Percentiles rank a stretch among this genome's conserved stretches.
Evolutionary conservation across 2,888 invertebrate genomes (phyloP).

Genomic region (Eristalis arbustorum): DNA sequence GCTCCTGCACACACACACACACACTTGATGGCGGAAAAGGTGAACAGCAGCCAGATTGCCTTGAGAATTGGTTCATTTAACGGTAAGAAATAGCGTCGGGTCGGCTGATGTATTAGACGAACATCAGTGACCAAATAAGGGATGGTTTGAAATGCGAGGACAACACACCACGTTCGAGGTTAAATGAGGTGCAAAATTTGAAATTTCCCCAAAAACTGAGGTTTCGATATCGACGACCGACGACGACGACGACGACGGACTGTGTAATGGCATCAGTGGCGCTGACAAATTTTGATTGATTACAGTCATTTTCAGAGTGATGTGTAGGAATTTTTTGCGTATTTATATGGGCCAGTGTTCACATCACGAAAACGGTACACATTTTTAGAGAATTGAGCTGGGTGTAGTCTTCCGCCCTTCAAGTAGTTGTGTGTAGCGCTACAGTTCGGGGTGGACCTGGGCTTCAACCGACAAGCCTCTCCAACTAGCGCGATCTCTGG

Average conservation of each 20-base stretch:
- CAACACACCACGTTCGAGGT: constrained; percentile 4
- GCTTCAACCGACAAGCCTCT: too few relatives aligned
- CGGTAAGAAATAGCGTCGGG: constrained; percentile 37
- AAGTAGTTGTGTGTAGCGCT: too few relatives aligned
- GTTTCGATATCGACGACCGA: background rate
- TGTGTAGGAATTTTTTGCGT: background rate
- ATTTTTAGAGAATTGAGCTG: too few relatives aligned
- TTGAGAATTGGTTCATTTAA: constrained; percentile 54
- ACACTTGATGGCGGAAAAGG: constrained; percentile 1
- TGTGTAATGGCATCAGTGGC: background rate
- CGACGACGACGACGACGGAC: background rate
- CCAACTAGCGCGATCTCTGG: too few relatives aligned
- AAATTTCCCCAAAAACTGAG: background rate
- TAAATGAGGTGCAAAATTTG: constrained; percentile 55
- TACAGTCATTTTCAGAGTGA: background rate
- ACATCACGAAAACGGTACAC: background rate
- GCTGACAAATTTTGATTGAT: background rate
- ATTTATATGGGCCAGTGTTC: background rate
- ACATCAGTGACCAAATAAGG: constrained; percentile 45
- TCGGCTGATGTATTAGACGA: constrained; percentile 38
- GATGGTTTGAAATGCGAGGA: constrained; percentile 49
- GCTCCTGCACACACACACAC: background rate
- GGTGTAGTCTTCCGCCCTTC: too few relatives aligned
- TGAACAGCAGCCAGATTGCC: constrained; percentile 11
- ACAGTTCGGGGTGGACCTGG: too few relatives aligned